Evolutionary conservation across 2,888 invertebrate species (phyloP), one percentile per base, ranked within the genome.

Genomic region (Autographa pulchrina): DNA sequence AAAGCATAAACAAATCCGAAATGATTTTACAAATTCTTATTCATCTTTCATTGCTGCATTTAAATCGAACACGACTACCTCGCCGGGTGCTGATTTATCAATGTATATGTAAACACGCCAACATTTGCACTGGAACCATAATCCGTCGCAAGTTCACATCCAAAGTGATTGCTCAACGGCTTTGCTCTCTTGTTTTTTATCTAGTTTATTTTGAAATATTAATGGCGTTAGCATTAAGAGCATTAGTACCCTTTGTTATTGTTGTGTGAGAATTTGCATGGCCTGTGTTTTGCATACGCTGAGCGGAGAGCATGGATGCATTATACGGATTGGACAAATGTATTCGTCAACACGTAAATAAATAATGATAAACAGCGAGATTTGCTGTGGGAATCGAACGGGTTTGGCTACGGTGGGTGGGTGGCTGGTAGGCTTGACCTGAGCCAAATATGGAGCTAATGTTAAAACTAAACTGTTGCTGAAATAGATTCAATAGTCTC

Each of bases 131-230:
- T 69, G 74, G 65, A 72, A 68, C 71, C 64, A 58, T 81, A 79
- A 83, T 83, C 83, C 79, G 68, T 72, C 75, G 78, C 86, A 74
- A 77, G 75, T 83, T 86, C 81, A 78, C 84, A 84, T 82, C 80
- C 85, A 8, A 78, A 78, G 68, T 78, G 83, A 75, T 86, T 87
- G 86, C 82, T 78, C 81, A 78, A 72, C 77, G 82, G 88, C 85
- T 89, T 86, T 89, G 72, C 81, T 86, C 91, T 93, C 54, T 56
- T 56, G 54, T 56, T 93, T 93, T 94, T 92, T 93, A 91, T 92
- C 88, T 92, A 93, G 92, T 94, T 92, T 92, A 91, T 93, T 93
- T 90, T 95, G 88, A 94, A 95, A 95, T 95, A 95, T 95, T 95
- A 95, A 96, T 94, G 94, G 91, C 88, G 89, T 90, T 85, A 83